Conservation (phyloP, 53 echinoderm and acorn worm genomes). For the Paelopatides confundens region DNA sequence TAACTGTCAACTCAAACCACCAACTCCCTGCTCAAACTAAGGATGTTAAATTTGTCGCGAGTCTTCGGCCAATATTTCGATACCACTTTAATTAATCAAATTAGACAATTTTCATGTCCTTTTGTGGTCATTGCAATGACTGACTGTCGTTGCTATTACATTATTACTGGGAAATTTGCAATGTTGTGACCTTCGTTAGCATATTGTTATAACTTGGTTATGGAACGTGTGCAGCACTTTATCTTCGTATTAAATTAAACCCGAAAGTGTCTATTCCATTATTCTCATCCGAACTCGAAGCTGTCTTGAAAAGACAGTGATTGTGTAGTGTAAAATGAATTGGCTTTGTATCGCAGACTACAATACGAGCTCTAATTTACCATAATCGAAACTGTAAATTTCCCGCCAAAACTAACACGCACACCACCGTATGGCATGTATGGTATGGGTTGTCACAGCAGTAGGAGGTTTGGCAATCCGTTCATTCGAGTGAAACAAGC, state of each 20-base stretch:
- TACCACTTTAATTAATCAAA: not conserved
- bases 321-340: not conserved
- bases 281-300: not conserved
- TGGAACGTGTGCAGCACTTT: not conserved
- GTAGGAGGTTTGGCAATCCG: slow-evolving; percentile 1
- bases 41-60: too few species aligned
- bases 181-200: not conserved
- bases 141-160: not conserved
- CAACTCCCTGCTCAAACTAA: too few species aligned
- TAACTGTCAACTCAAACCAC: too few species aligned
- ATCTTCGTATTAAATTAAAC: not conserved
- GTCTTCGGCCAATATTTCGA: not conserved
- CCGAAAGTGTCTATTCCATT: not conserved
- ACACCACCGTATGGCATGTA: not conserved
- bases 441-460: not conserved
- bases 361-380: not conserved
- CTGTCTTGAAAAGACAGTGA: not conserved
- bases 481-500: slow-evolving; percentile 2
- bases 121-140: not conserved
- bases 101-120: not conserved
- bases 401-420: slow-evolving; percentile 26
- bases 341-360: not conserved
- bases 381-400: slow-evolving; percentile 26
- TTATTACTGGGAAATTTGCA: not conserved
- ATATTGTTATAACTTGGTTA: not conserved